Evolutionary conservation across 2,113 vertebrate genomes (phyloP).

Genomic region (Podarcis raffonei): DNA sequence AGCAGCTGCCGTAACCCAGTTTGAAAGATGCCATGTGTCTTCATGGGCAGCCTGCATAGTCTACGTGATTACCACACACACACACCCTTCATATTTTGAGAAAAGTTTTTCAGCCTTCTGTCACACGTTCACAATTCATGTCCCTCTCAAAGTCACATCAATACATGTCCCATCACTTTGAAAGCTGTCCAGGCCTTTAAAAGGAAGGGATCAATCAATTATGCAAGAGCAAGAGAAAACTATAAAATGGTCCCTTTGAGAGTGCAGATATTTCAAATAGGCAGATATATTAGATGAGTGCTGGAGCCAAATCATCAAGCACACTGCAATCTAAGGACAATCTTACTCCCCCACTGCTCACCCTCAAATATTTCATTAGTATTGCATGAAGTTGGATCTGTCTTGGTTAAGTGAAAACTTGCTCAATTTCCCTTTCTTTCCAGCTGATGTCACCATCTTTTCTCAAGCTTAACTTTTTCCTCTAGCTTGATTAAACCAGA

Average conservation of each 20-base stretch:
- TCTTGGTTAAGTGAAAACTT: not conserved
- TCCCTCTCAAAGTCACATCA: constrained; percentile 8
- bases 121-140: fast-evolving
- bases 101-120: not conserved
- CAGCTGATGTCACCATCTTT: not conserved
- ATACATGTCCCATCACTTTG: not conserved
- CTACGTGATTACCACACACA: not conserved
- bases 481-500: not conserved
- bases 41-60: fast-evolving
- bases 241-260: constrained; percentile 38
- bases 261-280: constrained; percentile 37
- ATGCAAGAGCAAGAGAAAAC: not conserved
- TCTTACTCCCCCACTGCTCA: not conserved
- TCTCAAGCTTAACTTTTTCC: not conserved
- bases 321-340: constrained; percentile 36
- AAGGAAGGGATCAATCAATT: constrained; percentile 52
- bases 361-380: not conserved
- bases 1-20: not conserved
- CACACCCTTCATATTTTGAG: not conserved
- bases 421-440: not conserved
- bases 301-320: constrained; percentile 52
- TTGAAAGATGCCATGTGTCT: not conserved
- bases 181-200: constrained; percentile 19
- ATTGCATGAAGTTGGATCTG: not conserved
- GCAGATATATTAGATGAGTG: constrained; percentile 47